A percentile compares a stretch with the other conserved stretches of the same genome.
These are phyloP conservation scores for Silurus lanzhouensis DNA, from an alignment of 2,797 vertebrate genomes.

Conservation along the genomic window DNA sequence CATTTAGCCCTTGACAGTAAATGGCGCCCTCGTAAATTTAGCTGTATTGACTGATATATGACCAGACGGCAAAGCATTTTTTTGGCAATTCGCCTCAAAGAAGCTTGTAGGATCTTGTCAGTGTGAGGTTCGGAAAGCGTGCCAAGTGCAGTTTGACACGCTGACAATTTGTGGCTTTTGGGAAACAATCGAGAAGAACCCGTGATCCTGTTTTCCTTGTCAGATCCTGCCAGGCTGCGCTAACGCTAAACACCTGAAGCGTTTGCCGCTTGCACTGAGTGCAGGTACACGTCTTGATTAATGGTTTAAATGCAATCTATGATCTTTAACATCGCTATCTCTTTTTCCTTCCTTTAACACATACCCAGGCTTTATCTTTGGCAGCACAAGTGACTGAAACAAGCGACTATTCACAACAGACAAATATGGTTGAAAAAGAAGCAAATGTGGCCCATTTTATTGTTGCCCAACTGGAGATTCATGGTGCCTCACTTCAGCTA, in stretches of 20 bases:
- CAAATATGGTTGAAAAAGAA: neutral
- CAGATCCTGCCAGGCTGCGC: slow-evolving; percentile 15
- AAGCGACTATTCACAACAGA: too few relatives aligned
- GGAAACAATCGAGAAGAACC: slow-evolving; percentile 30
- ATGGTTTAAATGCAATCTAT: slow-evolving; percentile 7
- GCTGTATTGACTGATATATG: slow-evolving; percentile 13
- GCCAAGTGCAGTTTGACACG: slow-evolving; percentile 44
- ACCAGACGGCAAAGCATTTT: slow-evolving; percentile 6
- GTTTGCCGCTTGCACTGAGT: neutral
- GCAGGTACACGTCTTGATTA: slow-evolving; percentile 32
- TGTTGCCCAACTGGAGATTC: neutral
- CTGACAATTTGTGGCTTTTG: slow-evolving; percentile 52
- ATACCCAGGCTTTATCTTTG: neutral
- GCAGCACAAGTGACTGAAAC: neutral
- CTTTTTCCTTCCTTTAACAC: neutral
- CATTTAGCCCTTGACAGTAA: slow-evolving; percentile 2
- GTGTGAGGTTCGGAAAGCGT: slow-evolving; percentile 6
- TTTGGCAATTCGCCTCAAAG: slow-evolving; percentile 15
- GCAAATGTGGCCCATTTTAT: neutral
- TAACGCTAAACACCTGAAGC: slow-evolving; percentile 12
- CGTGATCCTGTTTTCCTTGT: slow-evolving; percentile 23
- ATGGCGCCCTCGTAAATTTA: neutral
- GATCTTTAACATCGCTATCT: neutral
- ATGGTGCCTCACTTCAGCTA: neutral
- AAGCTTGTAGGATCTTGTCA: slow-evolving; percentile 40